Evolutionary conservation across 2,888 invertebrate genomes (phyloP).

Genomic region (Schizotus pectinicornis): DNA sequence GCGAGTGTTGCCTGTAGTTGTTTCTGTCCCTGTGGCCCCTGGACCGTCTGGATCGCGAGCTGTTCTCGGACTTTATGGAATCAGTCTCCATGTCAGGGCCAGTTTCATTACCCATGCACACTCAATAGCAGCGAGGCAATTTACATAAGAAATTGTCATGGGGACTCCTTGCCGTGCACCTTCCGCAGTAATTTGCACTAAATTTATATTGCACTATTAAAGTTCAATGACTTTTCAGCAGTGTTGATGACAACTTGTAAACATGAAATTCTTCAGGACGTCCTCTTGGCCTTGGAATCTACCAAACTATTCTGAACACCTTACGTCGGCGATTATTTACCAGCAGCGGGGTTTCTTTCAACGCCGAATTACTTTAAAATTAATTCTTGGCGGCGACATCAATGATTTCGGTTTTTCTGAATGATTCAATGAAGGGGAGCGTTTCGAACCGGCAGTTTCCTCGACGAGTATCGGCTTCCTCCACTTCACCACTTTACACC

Average conservation of each 20-base stretch:
- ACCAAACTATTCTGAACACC: too few relatives aligned
- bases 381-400: too few relatives aligned
- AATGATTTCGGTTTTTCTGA: too few relatives aligned
- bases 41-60: conserved; percentile 79
- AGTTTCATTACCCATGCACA: conserved; percentile 59
- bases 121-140: not conserved
- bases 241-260: conserved; percentile 35
- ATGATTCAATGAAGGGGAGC: too few relatives aligned
- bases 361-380: too few relatives aligned
- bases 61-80: conserved; percentile 91
- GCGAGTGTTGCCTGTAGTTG: conserved; percentile 70
- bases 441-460: too few relatives aligned
- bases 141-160: conserved; percentile 21
- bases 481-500: too few relatives aligned
- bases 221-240: conserved; percentile 35
- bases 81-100: conserved; percentile 85
- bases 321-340: too few relatives aligned
- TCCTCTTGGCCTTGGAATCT: too few relatives aligned
- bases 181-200: conserved; percentile 2
- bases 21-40: conserved; percentile 64
- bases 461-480: too few relatives aligned
- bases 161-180: conserved; percentile 12
- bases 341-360: too few relatives aligned
- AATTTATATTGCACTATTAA: conserved; percentile 4
- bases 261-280: conserved; percentile 12